phyloP scores from a whole-genome alignment of 37 sponge, comb jelly and placozoan genomes.

The Cliona cf. orientalis region DNA sequence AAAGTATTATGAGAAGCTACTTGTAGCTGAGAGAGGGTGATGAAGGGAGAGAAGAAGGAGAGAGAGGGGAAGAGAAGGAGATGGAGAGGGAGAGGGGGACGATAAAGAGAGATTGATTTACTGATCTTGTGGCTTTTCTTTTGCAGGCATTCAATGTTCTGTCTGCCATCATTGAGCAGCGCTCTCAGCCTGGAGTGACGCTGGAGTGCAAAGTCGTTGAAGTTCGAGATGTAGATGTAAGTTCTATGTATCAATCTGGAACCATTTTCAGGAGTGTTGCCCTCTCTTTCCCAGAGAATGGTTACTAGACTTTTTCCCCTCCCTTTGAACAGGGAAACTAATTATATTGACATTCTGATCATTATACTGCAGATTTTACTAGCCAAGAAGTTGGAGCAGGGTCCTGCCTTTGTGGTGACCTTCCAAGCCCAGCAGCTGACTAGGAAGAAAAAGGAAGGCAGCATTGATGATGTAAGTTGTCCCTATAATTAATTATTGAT shows the following conservation, averaged over 20 bases:
- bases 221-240: slow-evolving; percentile 70
- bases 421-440: slow-evolving; percentile 82
- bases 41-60: no score
- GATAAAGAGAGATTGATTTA: no score
- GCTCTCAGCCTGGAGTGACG: slow-evolving; percentile 38
- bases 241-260: slow-evolving; percentile 15
- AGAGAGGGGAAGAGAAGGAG: no score
- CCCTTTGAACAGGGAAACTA: not conserved
- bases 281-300: not conserved
- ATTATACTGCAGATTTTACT: slow-evolving; percentile 56
- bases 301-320: not conserved
- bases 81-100: no score
- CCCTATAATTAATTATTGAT: not conserved
- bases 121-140: no score
- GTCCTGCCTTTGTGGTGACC: slow-evolving; percentile 75
- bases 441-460: slow-evolving; percentile 18
- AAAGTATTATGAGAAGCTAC: no score
- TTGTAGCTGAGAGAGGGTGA: no score
- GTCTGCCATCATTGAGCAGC: slow-evolving; percentile 68
- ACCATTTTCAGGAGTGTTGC: not conserved
- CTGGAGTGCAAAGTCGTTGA: slow-evolving; percentile 63
- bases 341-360: not conserved
- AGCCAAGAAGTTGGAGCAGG: slow-evolving; percentile 81
- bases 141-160: slow-evolving; percentile 79
- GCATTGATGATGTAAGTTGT: slow-evolving; percentile 48